Base-by-base conservation (phyloP, 2,888 invertebrate genomes). In the Aquatica leii region DNA sequence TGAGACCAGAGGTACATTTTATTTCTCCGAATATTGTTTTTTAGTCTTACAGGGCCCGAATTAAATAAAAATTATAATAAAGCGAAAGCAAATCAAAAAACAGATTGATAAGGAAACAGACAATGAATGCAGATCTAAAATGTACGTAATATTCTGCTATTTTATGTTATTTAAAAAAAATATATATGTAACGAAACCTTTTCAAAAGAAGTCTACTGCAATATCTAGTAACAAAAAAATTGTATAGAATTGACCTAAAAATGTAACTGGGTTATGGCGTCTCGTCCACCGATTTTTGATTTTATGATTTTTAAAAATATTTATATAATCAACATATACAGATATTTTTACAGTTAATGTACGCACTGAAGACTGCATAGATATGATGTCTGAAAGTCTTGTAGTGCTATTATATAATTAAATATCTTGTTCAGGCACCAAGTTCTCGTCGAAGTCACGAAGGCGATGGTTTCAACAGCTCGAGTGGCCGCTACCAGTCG, bases 1-100 rank as follows among this genome's bases (percentile, higher is more conserved):
- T 87, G 81, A 85, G 87, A 74, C 82, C 86, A 71, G 88, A 88
- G 84, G 87, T 87, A 81, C 73, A 78, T 76, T 58, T 41, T 52
- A 31, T 5, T 14, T 11, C 21, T 21, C 5, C 43, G 20, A 20
- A 50, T 8, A 11, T 50, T 61, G 12, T 21, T 20, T 60, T 60
- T 34, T 14, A 55, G 41, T 14, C 50, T 37, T 35, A 48, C 55
- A 59, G 59, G 43, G 15, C 24, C 6, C 4, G 24, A 6, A 24
- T 24, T 24, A 4, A 24, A 4, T 24, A 24, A 24, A 24, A 24
- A 24, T 24, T 4, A 24, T 24, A 24, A 24, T 24, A 24, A 6
- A 24, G 24, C 24, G 6, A 24, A 24, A 24, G 4, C 24, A 24
- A 2, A 17, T 8, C 40, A 17, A 12, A 43, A 46, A 18, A 18